Evolutionary conservation across 2,888 invertebrate genomes (phyloP).

Genomic region (Ennomos erosarius): DNA sequence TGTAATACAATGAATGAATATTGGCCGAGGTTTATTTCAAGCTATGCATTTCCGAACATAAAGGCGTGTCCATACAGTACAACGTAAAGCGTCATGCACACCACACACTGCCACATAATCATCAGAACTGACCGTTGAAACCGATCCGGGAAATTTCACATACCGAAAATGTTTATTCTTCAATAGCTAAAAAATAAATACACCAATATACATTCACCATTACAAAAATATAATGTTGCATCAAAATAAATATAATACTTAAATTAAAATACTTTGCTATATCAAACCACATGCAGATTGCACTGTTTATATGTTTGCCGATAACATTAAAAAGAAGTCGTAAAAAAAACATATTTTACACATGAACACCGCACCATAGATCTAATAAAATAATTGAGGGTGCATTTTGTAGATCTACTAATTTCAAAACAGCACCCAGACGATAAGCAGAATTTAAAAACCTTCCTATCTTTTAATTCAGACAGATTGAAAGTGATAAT

Average conservation of each 20-base stretch:
- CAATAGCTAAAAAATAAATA: constrained; percentile 84
- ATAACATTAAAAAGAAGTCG: too few species aligned
- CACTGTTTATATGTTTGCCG: too few species aligned
- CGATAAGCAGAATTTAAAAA: too few species aligned
- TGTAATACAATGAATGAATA: constrained; percentile 63
- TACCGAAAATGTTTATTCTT: constrained; percentile 85
- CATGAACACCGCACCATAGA: too few species aligned
- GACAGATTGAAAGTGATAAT: too few species aligned
- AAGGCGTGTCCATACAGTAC: constrained; percentile 41
- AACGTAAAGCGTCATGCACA: constrained; percentile 74
- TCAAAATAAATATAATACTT: constrained; percentile 27
- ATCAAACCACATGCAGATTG: too few species aligned
- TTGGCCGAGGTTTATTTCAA: constrained; percentile 64
- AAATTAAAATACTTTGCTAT: constrained; percentile 1
- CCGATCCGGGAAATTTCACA: constrained; percentile 84
- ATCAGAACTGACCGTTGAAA: constrained; percentile 81
- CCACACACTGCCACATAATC: constrained; percentile 72
- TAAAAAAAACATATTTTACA: too few species aligned
- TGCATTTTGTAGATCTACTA: too few species aligned
- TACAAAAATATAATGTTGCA: constrained; percentile 48
- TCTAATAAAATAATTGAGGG: too few species aligned
- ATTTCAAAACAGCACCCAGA: too few species aligned
- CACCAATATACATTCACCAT: constrained; percentile 82
- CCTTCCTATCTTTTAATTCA: too few species aligned
- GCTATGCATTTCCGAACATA: constrained; percentile 38